A percentile compares a stretch with the other conserved stretches of the same genome.
phyloP scores from a whole-genome alignment of 2,888 invertebrate species.

The Drosophila falleni region DNA sequence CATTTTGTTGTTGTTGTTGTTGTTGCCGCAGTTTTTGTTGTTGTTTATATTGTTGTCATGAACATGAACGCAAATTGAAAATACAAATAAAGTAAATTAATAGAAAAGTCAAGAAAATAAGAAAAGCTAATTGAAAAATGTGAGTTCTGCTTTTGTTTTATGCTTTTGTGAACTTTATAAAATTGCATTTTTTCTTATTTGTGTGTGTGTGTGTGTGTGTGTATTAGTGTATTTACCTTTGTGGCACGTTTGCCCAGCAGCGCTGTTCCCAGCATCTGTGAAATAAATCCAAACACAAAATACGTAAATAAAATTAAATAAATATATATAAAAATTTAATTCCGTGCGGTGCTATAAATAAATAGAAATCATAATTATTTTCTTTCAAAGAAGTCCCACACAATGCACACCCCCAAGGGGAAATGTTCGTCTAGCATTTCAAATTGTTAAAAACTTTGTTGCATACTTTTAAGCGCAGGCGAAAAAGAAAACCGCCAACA shows the following conservation, averaged over 20 bases:
- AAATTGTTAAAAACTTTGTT: not conserved
- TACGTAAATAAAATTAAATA: slow-evolving; percentile 27
- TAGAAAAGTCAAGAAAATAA: slow-evolving; percentile 29
- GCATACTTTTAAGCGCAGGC: slow-evolving; percentile 62
- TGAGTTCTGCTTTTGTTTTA: slow-evolving; percentile 16
- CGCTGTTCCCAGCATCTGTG: slow-evolving; percentile 85
- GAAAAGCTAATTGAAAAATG: slow-evolving; percentile 39
- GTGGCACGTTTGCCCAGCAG: slow-evolving; percentile 84
- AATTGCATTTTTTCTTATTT: slow-evolving; percentile 14
- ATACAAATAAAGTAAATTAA: slow-evolving; percentile 29
- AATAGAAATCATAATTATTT: slow-evolving; percentile 19
- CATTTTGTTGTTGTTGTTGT: not conserved
- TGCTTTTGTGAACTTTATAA: slow-evolving; percentile 9
- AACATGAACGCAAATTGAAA: slow-evolving; percentile 22
- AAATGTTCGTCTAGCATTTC: slow-evolving; percentile 28
- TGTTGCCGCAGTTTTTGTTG: slow-evolving; percentile 4
- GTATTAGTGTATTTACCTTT: slow-evolving; percentile 74
- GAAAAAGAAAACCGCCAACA: slow-evolving; percentile 5
- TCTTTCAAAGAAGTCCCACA: not conserved
- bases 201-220: slow-evolving; percentile 1
- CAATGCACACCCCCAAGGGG: slow-evolving; percentile 6
- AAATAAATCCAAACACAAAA: slow-evolving; percentile 33
- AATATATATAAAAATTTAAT: slow-evolving; percentile 6
- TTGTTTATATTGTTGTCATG: slow-evolving; percentile 11
- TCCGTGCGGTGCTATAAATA: slow-evolving; percentile 4